phyloP scores from a whole-genome alignment of 2,888 invertebrate genomes.

The Meteorus cinctellus region DNA sequence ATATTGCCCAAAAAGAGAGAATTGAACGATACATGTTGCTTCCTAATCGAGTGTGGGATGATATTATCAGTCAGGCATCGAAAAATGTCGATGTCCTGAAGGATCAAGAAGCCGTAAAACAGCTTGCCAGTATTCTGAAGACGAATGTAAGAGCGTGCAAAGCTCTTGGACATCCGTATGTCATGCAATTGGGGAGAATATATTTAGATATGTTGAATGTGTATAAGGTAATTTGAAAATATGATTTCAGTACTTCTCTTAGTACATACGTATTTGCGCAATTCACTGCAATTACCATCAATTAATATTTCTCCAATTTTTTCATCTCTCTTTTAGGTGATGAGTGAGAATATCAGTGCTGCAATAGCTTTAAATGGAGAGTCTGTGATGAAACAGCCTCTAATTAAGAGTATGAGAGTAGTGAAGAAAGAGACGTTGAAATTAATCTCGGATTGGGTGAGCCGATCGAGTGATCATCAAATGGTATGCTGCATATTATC shows the following conservation, averaged over 20 bases:
- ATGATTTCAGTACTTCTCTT: background rate
- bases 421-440: slow-evolving; percentile 99
- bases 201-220: slow-evolving; percentile 99
- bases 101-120: slow-evolving; percentile 97
- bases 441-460: slow-evolving; percentile 97
- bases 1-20: slow-evolving; percentile 91
- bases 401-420: slow-evolving; percentile 98
- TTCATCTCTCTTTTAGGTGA: slow-evolving; percentile 66
- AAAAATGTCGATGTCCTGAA: slow-evolving; percentile 97
- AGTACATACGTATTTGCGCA: background rate
- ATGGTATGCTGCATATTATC: slow-evolving; percentile 76
- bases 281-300: background rate
- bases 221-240: slow-evolving; percentile 84
- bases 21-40: slow-evolving; percentile 98
- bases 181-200: slow-evolving; percentile 94
- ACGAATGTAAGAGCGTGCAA: slow-evolving; percentile 99
- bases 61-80: slow-evolving; percentile 96
- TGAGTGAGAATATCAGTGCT: slow-evolving; percentile 95
- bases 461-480: slow-evolving; percentile 89
- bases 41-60: slow-evolving; percentile 99
- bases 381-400: slow-evolving; percentile 96
- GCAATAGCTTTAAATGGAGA: slow-evolving; percentile 97
- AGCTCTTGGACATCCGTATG: slow-evolving; percentile 97
- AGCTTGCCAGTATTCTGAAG: slow-evolving; percentile 97
- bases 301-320: slow-evolving; percentile 1